These are phyloP conservation scores for Platyscapa corneri DNA, from an alignment of 1,140 invertebrate genomes.

Conservation along the genomic window DNA sequence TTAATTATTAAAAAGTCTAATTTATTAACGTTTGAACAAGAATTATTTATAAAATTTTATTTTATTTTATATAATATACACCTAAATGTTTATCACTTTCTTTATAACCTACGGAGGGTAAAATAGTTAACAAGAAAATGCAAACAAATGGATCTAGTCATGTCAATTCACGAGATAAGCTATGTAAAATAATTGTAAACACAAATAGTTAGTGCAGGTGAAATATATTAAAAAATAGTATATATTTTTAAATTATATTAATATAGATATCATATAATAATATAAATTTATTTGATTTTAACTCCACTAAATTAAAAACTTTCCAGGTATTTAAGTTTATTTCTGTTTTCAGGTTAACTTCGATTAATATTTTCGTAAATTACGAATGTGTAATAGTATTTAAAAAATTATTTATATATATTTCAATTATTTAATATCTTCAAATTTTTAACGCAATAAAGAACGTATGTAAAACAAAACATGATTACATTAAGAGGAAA, in stretches of 20 bases:
- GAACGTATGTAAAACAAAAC: not conserved
- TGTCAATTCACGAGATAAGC: slow-evolving; percentile 7
- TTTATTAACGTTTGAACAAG: not conserved
- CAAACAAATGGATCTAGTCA: slow-evolving; percentile 19
- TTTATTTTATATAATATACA: not conserved
- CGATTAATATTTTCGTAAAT: not conserved
- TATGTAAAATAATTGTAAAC: slow-evolving; percentile 19
- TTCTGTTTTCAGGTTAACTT: not conserved
- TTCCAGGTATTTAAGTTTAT: not conserved
- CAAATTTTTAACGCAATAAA: not conserved
- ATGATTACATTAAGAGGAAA: slow-evolving; percentile 90
- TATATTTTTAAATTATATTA: not conserved
- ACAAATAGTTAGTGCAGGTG: not conserved
- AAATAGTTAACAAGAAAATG: not conserved
- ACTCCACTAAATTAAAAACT: not conserved
- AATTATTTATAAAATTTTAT: not conserved
- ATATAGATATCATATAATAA: not conserved
- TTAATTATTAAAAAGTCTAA: not conserved
- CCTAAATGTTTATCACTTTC: not conserved
- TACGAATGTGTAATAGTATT: not conserved
- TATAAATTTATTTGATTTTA: not conserved
- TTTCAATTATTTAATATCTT: not conserved
- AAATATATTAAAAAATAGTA: not conserved
- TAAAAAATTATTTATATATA: not conserved
- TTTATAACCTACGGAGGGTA: not conserved